These are phyloP conservation scores for Conger conger DNA, from an alignment of 2,113 vertebrate genomes.

Conservation along the genomic window DNA sequence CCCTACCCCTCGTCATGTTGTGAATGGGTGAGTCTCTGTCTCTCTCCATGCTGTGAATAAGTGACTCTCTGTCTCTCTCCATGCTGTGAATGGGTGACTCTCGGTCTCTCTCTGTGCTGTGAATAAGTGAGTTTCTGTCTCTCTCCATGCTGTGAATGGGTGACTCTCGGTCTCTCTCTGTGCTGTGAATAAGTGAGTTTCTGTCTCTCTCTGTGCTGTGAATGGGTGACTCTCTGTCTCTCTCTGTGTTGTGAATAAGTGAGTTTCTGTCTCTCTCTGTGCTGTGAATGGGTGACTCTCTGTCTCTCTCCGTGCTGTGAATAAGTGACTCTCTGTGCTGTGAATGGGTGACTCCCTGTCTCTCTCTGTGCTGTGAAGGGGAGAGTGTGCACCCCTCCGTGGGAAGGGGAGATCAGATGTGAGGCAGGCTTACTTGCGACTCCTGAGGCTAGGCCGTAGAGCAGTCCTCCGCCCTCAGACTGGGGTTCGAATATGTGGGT, in stretches of 20 bases:
- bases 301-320: not conserved
- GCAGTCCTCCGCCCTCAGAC: conserved; percentile 83
- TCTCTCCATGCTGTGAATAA: not conserved
- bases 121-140: not conserved
- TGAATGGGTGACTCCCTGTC: not conserved
- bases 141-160: not conserved
- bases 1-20: not conserved
- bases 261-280: not conserved
- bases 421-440: conserved; percentile 85
- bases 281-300: not conserved
- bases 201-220: not conserved
- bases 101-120: not conserved
- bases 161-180: too few species aligned
- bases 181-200: not conserved
- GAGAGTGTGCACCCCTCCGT: not conserved
- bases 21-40: not conserved
- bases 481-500: conserved; percentile 82
- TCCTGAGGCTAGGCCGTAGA: conserved; percentile 92
- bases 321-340: not conserved
- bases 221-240: too few species aligned
- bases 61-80: not conserved
- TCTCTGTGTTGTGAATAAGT: not conserved
- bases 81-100: not conserved
- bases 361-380: not conserved
- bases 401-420: not conserved